Percentiles rank a stretch among this genome's conserved stretches.
phyloP scores from a whole-genome alignment of 2,888 invertebrate species.

The Coremacera marginata region DNA sequence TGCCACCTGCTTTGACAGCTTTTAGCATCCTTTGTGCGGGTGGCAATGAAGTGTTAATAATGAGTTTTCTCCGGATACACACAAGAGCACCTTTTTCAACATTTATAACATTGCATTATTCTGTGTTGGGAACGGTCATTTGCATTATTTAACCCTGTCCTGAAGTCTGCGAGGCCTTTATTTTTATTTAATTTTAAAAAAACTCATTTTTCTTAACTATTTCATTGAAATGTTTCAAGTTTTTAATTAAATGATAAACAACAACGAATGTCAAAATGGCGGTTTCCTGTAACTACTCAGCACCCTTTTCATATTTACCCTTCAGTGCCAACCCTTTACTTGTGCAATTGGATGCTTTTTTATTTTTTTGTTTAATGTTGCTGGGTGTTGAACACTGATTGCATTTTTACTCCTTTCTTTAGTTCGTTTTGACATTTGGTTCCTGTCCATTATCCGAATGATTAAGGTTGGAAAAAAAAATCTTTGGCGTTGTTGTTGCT shows the following conservation, averaged over 20 bases:
- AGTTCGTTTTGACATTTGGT: neutral
- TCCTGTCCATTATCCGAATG: conserved; percentile 32
- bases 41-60: conserved; percentile 10
- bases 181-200: neutral
- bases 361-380: conserved; percentile 21
- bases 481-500: conserved; percentile 7
- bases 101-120: too few species aligned
- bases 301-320: conserved; percentile 21
- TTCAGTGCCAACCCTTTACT: neutral
- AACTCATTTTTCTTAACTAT: conserved; percentile 1
- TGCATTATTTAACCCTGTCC: neutral
- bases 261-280: conserved; percentile 32
- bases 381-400: conserved; percentile 26
- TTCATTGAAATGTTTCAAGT: neutral
- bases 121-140: too few species aligned
- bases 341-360: too few species aligned
- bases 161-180: neutral
- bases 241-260: conserved; percentile 43
- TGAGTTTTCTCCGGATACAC: neutral
- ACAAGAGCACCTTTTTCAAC: too few species aligned
- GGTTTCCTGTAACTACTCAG: conserved; percentile 51
- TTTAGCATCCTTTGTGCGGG: neutral
- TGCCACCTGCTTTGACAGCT: neutral
- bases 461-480: conserved; percentile 47
- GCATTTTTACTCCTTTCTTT: conserved; percentile 16